Percentiles rank a stretch among this genome's conserved stretches.
These are phyloP conservation scores for Cuculus canorus DNA, from an alignment of 2,797 vertebrate species.

Conservation along the genomic window DNA sequence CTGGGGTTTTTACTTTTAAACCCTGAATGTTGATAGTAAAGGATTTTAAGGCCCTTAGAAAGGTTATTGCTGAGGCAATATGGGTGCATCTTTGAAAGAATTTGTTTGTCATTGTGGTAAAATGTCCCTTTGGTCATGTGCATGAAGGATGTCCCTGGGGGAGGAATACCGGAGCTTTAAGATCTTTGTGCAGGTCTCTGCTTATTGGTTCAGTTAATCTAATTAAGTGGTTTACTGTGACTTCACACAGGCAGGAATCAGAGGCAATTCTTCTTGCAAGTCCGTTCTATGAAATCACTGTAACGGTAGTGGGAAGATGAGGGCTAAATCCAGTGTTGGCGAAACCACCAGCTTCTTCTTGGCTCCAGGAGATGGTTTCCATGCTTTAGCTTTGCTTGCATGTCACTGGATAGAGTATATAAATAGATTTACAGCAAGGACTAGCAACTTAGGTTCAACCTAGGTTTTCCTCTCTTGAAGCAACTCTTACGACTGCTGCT, in stretches of 20 bases:
- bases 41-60: neutral
- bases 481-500: neutral
- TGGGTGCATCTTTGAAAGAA: neutral
- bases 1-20: neutral
- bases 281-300: neutral
- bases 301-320: neutral
- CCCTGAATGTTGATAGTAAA: neutral
- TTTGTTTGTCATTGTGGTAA: neutral
- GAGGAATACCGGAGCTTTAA: neutral
- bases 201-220: conserved; percentile 57
- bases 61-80: neutral
- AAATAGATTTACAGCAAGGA: neutral
- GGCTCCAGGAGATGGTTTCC: neutral
- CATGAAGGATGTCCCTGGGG: neutral
- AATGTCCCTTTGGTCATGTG: neutral
- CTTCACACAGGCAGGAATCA: conserved; percentile 12
- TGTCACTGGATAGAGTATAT: neutral
- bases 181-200: neutral
- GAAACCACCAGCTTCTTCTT: neutral
- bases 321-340: neutral
- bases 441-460: neutral
- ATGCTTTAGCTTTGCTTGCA: neutral
- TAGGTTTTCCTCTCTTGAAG: neutral
- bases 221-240: conserved; percentile 49
- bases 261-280: conserved; percentile 2